A percentile compares a stretch with the other conserved stretches of the same genome.
These are phyloP conservation scores for Entelurus aequoreus DNA, from an alignment of 2,113 vertebrate genomes.

Conservation along the genomic window DNA sequence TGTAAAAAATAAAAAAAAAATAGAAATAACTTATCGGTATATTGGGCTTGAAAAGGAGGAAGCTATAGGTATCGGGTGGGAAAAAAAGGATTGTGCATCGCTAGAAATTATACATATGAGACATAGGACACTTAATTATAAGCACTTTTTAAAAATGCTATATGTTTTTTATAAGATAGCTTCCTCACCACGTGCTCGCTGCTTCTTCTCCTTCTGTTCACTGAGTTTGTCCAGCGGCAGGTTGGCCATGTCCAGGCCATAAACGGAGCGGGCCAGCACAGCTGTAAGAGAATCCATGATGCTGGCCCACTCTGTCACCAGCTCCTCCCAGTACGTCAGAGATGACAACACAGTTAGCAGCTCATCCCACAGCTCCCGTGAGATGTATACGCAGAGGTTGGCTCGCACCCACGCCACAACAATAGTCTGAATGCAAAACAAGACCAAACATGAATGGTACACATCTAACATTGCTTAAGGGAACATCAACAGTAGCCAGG, in stretches of 20 bases:
- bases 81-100: too few relatives aligned
- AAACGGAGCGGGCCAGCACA: conserved; percentile 88
- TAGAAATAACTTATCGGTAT: too few relatives aligned
- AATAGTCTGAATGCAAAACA: conserved; percentile 78
- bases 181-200: conserved; percentile 86
- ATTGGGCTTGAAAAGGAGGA: too few relatives aligned
- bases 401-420: conserved; percentile 97
- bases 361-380: conserved; percentile 96
- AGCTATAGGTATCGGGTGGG: too few relatives aligned
- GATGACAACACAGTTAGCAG: conserved; percentile 87
- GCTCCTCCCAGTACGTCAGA: conserved; percentile 93
- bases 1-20: too few relatives aligned
- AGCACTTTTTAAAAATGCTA: background rate
- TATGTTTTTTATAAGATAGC: background rate
- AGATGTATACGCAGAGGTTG: conserved; percentile 91
- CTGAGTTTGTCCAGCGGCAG: conserved; percentile 95
- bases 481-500: too few relatives aligned
- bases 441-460: conserved; percentile 16
- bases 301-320: conserved; percentile 91
- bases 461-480: background rate
- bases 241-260: conserved; percentile 90
- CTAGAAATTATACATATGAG: too few relatives aligned
- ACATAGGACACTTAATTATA: background rate
- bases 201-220: conserved; percentile 96
- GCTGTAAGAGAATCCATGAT: conserved; percentile 97